Conservation (phyloP, 2,888 invertebrate species). For the Chironomus tentans region DNA sequence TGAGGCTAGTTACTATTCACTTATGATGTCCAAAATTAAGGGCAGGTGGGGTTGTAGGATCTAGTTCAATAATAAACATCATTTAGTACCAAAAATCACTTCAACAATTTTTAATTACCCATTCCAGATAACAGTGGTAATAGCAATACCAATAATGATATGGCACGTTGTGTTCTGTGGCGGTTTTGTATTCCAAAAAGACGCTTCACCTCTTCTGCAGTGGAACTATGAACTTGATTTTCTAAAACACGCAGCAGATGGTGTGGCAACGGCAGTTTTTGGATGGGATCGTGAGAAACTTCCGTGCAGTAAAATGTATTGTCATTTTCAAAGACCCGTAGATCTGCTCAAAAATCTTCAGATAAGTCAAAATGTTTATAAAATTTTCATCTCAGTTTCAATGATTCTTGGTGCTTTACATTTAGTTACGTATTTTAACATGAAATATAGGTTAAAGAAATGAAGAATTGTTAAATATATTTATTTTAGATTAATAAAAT, state of each 20-base stretch:
- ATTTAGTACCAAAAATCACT: too few relatives aligned
- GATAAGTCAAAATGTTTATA: constrained; percentile 42
- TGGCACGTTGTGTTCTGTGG: constrained; percentile 81
- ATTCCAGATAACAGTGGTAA: constrained; percentile 2
- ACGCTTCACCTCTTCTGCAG: constrained; percentile 64
- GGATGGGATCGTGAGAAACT: constrained; percentile 69
- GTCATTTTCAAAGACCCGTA: constrained; percentile 60
- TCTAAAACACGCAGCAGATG: constrained; percentile 80
- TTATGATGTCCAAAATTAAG: too few relatives aligned
- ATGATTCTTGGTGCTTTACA: neutral
- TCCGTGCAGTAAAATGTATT: constrained; percentile 64
- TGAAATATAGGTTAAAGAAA: neutral
- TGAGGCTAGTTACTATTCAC: too few relatives aligned
- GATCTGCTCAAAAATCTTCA: constrained; percentile 68
- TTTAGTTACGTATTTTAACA: neutral
- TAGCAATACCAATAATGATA: constrained; percentile 34
- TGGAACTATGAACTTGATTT: constrained; percentile 87
- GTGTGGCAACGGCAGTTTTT: constrained; percentile 69
- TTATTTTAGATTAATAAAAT: too few relatives aligned
- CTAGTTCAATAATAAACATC: too few relatives aligned
- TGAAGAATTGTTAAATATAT: neutral
- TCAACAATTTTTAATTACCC: too few relatives aligned
- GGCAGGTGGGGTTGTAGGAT: too few relatives aligned
- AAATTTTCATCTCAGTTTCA: neutral
- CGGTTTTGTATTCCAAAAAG: constrained; percentile 76